These are phyloP conservation scores for Branchinecta lindahli DNA, from an alignment of 1,140 invertebrate genomes.

Conservation along the genomic window DNA sequence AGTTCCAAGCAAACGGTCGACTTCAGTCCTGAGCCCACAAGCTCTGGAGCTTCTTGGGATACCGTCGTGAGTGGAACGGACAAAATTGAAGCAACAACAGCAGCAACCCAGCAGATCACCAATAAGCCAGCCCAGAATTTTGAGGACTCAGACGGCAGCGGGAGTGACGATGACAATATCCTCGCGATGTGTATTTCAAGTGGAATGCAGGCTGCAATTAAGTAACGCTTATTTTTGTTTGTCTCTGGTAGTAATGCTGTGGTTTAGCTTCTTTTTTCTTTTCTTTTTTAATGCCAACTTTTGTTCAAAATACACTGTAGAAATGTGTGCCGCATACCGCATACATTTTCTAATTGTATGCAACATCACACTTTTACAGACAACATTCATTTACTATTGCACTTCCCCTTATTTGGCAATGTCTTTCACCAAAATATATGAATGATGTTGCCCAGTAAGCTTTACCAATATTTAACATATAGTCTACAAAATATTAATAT, in stretches of 20 bases:
- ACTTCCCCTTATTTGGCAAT: too few species aligned
- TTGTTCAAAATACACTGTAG: too few species aligned
- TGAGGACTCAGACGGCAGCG: constrained; percentile 9
- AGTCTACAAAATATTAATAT: too few species aligned
- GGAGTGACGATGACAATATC: constrained; percentile 43
- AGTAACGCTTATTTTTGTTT: background rate
- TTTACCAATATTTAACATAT: too few species aligned
- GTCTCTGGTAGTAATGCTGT: background rate
- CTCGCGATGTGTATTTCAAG: constrained; percentile 59
- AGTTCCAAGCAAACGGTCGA: background rate
- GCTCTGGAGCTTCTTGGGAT: background rate
- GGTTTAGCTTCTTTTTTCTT: too few species aligned
- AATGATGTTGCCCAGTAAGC: too few species aligned
- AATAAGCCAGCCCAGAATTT: background rate
- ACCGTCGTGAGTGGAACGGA: constrained; percentile 9
- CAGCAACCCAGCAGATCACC: background rate
- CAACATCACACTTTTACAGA: too few species aligned
- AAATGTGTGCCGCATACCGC: too few species aligned
- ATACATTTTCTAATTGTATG: too few species aligned
- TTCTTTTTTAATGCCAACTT: too few species aligned
- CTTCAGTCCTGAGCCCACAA: background rate
- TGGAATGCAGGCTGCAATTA: constrained; percentile 37
- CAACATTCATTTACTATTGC: too few species aligned
- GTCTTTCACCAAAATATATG: too few species aligned
- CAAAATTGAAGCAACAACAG: background rate